Base-by-base conservation (phyloP, 2,113 vertebrate genomes). In the Hippocampus barbouri region DNA sequence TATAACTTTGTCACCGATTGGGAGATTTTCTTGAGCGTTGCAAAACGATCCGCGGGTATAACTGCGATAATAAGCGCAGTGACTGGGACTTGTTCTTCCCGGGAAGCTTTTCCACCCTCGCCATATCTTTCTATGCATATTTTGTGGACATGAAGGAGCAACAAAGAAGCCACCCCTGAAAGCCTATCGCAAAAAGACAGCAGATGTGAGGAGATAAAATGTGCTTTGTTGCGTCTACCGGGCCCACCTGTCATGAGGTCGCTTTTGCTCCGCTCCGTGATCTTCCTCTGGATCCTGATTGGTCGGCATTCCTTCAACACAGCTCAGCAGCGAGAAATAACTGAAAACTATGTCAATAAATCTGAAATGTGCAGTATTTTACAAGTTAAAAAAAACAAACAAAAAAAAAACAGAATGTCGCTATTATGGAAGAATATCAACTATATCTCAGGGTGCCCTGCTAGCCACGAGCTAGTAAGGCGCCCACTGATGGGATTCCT, bases 201-300 rank as follows among this genome's bases (percentile, higher is more conserved):
- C 53, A 56, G 53, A 56, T 56, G 53, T n/a, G n/a, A 56, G n/a
- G 53, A 56, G 53, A 56, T 56, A n/a, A 56, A 56, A 56, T n/a
- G 53, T 23, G 21, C 23, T 56, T 56, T 56, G 53, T 56, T 56
- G 53, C 23, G 53, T 56, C 53, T 56, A 56, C 21, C 2, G 4
- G 20, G 53, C 53, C 20, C 20, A 54, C 53, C 53, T 54, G 53
- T 10, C 53, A 8, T 53, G 51, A 53, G 8, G 10, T 21, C 2
- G 1, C 21, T 54, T 10, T n/a, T 12, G 12, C 21, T n/a, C 8
- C 5, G 20, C 53, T 54, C 53, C 53, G 2, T 10, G 21, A 54
- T 8, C 20, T n/a, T 54, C 21, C 20, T 20, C 51, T 8, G 51
- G 51, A 20, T 53, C 51, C 20, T 8, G 34, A 38, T 38, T 38